Conservation (phyloP, 2,888 invertebrate species). For the Drosophila anomalata region DNA sequence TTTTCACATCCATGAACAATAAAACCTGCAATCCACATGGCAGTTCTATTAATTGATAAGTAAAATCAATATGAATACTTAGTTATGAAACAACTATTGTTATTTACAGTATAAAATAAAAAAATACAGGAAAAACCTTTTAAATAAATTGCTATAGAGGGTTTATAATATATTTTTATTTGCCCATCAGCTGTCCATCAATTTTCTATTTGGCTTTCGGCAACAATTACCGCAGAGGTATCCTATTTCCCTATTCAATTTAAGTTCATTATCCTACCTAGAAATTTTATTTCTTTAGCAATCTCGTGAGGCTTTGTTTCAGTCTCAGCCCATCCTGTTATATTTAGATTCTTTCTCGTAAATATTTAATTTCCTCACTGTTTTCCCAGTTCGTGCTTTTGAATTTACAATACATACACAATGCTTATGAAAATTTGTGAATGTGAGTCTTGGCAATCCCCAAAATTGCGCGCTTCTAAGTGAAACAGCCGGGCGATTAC, state of each 20-base stretch:
- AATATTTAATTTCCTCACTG: constrained; percentile 31
- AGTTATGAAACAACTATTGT: background rate
- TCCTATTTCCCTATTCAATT: constrained; percentile 16
- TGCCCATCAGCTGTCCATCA: background rate
- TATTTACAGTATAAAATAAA: background rate
- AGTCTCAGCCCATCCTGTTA: constrained; percentile 9
- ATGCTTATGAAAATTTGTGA: background rate
- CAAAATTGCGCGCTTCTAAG: constrained; percentile 74
- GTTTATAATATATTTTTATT: background rate
- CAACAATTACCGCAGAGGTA: constrained; percentile 1
- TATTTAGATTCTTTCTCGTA: constrained; percentile 14
- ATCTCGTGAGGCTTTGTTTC: background rate
- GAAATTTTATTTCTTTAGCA: background rate
- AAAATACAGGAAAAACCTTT: background rate
- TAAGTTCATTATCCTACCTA: constrained; percentile 11
- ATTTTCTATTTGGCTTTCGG: background rate
- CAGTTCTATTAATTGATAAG: background rate
- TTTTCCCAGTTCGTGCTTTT: constrained; percentile 16
- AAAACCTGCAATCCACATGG: constrained; percentile 3
- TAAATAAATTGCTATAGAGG: background rate
- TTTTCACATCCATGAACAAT: background rate
- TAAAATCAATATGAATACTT: background rate
- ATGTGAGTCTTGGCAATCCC: constrained; percentile 58
- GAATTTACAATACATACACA: background rate
- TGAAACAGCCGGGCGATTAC: constrained; percentile 78